Evolutionary conservation across 2,797 vertebrate species (phyloP), one percentile per base, ranked within the genome.

Genomic region (Typhlichthys subterraneus): DNA sequence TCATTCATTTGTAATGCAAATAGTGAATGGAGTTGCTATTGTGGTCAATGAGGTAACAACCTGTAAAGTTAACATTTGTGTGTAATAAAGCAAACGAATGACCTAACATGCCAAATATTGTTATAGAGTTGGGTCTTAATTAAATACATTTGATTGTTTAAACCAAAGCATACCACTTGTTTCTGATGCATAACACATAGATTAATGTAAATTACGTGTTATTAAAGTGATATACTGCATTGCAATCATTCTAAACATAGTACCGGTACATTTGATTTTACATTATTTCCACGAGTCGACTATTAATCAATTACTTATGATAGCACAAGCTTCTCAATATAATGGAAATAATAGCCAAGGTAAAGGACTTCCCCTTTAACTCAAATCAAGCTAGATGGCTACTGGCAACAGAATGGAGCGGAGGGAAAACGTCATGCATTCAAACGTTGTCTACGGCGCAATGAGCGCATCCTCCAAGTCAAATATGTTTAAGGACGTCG

Each of bases 341-440:
- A 19, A 12, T 14, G 14, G 23, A 33, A 14, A 19, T 48, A 19
- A 11, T n/a, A 5, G 33, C 33, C 8, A 38, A 51, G 6, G 53
- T 45, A 56, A 61, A 23, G 53, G 55, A 17, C 78, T 79, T 80
- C 75, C 72, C 70, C 88, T 91, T 90, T 89, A 85, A 88, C 29
- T 12, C 2, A 53, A 56, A 60, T 33, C n/a, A 10, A 38, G n/a
- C 17, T 12, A 31, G 17, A 63, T 53, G 56, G 45, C 51, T 53
- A 23, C 19, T 10, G 61, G 57, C 67, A 72, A 76, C 68, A 75
- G 15, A 59, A 63, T 45, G 13, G 48, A 58, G 67, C 68, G 91
- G 92, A 92, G 91, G 91, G 91, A 93, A 94, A 91, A 92, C 91
- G 90, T 92, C 92, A 92, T 79, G 72, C 73, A 69, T 93, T 93